A percentile compares a stretch with the other conserved stretches of the same genome.
These are phyloP conservation scores for Schizaphis graminum DNA, from an alignment of 2,888 invertebrate genomes.

Conservation along the genomic window DNA sequence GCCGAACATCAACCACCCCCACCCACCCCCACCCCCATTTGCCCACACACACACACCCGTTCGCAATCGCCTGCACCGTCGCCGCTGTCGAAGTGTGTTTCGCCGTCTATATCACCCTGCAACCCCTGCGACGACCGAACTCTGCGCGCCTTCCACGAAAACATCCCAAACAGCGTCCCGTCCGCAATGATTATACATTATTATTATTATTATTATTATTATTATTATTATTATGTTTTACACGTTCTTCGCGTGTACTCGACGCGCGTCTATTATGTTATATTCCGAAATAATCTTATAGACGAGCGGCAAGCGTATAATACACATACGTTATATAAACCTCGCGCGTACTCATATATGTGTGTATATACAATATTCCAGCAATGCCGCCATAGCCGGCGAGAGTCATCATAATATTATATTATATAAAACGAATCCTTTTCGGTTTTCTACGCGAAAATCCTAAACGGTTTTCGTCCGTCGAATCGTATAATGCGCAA, in stretches of 20 bases:
- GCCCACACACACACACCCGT: background rate
- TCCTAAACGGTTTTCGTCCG: background rate
- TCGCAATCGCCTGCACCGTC: background rate
- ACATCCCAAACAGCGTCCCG: background rate
- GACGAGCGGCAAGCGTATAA: background rate
- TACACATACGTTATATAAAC: background rate
- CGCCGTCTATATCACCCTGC: background rate
- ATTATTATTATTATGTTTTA: background rate
- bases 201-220: background rate
- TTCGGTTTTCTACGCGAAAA: background rate
- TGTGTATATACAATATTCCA: background rate
- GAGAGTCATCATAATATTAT: background rate
- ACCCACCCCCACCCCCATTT: no score
- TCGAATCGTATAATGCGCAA: background rate
- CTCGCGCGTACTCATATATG: no score
- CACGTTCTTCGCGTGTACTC: background rate
- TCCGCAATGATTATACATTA: constrained; percentile 5
- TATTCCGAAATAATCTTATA: background rate
- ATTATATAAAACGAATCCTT: background rate
- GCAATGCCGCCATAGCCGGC: background rate
- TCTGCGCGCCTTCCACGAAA: background rate
- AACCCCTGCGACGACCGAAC: background rate
- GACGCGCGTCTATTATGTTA: background rate
- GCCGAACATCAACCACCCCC: background rate
- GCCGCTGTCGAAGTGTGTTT: background rate